Conservation (phyloP, 2,888 invertebrate genomes). For the Suillia variegata region DNA sequence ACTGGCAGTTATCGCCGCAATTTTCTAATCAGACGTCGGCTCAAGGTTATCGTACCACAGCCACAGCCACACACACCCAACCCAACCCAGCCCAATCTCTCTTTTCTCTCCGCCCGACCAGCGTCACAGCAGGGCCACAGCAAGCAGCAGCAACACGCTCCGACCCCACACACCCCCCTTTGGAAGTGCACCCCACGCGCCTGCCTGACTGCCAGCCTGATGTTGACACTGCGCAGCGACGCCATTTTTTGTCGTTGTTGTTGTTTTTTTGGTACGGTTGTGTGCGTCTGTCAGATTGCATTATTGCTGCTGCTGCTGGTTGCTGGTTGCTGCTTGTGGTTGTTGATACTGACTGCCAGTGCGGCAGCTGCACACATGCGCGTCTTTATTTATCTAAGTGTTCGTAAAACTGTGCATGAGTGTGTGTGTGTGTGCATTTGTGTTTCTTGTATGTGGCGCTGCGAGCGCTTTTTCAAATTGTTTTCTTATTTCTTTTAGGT, state of each 20-base stretch:
- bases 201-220: no score
- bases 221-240: no score
- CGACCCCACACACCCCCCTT: not conserved
- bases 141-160: not conserved
- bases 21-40: slow-evolving; percentile 55
- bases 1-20: slow-evolving; percentile 57
- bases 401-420: no score
- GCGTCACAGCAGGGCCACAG: not conserved
- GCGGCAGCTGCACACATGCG: not conserved
- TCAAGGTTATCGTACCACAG: slow-evolving; percentile 46
- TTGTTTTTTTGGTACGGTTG: not conserved
- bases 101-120: not conserved
- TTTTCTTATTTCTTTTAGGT: not conserved
- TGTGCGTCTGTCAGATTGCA: slow-evolving; percentile 3
- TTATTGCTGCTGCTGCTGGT: not conserved
- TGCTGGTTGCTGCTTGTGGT: not conserved
- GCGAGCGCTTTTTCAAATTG: not conserved
- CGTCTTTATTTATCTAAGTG: no score
- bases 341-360: not conserved
- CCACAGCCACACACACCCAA: no score
- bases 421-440: no score
- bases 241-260: no score
- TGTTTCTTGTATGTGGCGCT: no score
- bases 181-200: not conserved
- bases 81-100: not conserved